Conservation (phyloP, 2,113 vertebrate genomes). For the Coracopsis vasa region DNA sequence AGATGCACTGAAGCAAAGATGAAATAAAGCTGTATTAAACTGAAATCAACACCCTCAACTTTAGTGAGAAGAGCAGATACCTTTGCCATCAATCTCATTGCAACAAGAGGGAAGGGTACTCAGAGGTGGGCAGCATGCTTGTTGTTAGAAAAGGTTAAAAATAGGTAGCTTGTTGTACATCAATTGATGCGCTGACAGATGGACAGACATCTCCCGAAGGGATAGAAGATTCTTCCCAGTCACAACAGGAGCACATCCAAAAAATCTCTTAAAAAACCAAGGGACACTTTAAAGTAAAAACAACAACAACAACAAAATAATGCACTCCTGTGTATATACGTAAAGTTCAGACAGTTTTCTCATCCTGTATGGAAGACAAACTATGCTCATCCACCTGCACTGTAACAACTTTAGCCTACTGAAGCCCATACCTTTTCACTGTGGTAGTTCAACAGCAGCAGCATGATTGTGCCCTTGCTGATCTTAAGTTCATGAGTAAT, state of each 20-base stretch:
- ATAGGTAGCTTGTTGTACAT: background rate
- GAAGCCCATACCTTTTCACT: rapidly evolving
- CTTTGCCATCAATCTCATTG: background rate
- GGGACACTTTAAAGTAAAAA: background rate
- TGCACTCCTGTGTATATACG: background rate
- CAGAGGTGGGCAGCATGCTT: background rate
- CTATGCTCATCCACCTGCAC: too few relatives aligned
- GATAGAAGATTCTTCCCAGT: background rate
- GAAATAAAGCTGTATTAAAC: background rate
- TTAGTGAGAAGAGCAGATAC: background rate
- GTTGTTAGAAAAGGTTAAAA: background rate
- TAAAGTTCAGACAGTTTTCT: background rate
- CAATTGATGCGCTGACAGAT: background rate
- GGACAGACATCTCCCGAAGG: background rate
- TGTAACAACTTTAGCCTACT: too few relatives aligned
- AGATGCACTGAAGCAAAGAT: background rate
- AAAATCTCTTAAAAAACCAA: background rate
- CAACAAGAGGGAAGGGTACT: background rate
- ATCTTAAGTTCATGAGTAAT: rapidly evolving
- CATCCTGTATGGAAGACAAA: background rate
- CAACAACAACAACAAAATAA: background rate
- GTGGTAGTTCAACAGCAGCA: background rate
- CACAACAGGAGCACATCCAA: background rate
- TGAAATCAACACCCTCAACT: background rate
- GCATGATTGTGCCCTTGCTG: rapidly evolving